Percentiles rank a stretch among this genome's conserved stretches.
Conservation (phyloP, 2,113 vertebrate genomes). For the Eptesicus fuscus region DNA sequence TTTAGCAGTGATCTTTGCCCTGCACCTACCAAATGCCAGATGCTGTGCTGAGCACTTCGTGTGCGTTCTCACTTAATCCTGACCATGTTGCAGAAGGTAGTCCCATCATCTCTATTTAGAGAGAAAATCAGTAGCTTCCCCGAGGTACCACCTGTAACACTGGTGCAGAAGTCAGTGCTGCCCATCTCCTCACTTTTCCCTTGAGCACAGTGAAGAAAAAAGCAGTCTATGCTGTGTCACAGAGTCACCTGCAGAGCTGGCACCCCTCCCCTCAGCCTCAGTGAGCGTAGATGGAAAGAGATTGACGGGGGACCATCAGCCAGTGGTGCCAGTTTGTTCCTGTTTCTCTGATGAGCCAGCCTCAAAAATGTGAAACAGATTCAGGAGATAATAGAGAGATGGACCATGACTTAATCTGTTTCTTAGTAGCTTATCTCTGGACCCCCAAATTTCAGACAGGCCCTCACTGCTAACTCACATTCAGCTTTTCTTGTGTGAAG, state of each 20-base stretch:
- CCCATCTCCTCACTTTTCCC: background rate
- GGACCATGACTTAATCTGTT: background rate
- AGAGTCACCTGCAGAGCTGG: background rate
- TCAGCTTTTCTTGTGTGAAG: background rate
- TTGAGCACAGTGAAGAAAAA: background rate
- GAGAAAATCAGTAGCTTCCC: background rate
- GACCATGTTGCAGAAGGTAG: rapidly evolving
- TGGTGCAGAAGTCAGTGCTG: background rate
- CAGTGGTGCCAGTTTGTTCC: background rate
- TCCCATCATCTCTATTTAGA: background rate
- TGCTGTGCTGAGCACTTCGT: background rate
- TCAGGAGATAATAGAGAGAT: background rate
- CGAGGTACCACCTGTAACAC: background rate
- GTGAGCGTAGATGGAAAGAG: background rate
- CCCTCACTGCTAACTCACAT: background rate
- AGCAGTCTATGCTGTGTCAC: background rate
- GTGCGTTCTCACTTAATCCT: background rate
- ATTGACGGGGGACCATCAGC: background rate
- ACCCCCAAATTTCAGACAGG: background rate
- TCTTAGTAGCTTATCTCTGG: background rate
- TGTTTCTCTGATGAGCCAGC: background rate
- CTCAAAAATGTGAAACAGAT: background rate
- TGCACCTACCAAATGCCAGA: background rate
- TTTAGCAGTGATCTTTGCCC: background rate
- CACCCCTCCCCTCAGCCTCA: background rate